Evolutionary conservation across 2,888 invertebrate species (phyloP).

Genomic region (Brachynemurus nebulosus): DNA sequence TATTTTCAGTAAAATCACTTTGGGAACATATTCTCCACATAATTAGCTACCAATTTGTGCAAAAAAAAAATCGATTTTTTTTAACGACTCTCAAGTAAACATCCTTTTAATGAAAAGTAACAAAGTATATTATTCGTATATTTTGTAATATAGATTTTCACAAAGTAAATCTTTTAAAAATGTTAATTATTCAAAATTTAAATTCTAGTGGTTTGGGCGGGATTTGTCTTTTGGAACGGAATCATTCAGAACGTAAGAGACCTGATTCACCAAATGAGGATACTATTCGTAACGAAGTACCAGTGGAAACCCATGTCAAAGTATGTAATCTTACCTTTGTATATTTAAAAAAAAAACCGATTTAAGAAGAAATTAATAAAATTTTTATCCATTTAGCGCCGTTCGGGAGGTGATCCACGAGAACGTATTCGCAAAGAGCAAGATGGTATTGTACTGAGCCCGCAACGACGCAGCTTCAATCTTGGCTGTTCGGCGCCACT

Average conservation of each 20-base stretch:
- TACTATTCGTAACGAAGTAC: constrained; percentile 38
- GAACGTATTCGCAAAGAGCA: constrained; percentile 70
- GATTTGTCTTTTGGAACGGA: constrained; percentile 38
- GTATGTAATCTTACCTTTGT: constrained; percentile 23
- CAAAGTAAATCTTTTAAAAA: too few species aligned
- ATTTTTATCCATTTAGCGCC: constrained; percentile 22
- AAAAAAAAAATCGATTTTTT: too few species aligned
- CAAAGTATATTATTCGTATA: too few species aligned
- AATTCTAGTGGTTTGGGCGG: background rate
- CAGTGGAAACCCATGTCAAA: constrained; percentile 37
- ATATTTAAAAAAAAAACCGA: constrained; percentile 13
- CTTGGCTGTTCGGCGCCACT: constrained; percentile 71
- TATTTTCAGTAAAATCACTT: too few species aligned
- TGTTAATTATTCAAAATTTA: too few species aligned
- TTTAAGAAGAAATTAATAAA: constrained; percentile 10
- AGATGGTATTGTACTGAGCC: constrained; percentile 72
- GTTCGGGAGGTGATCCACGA: constrained; percentile 49
- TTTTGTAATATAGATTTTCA: too few species aligned
- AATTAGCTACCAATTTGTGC: too few species aligned
- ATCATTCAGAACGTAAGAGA: constrained; percentile 40
- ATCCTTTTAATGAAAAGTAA: too few species aligned
- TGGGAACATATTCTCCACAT: too few species aligned
- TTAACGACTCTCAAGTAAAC: too few species aligned
- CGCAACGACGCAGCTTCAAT: constrained; percentile 74
- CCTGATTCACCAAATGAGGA: constrained; percentile 49